Evolutionary conservation across 2,113 vertebrate species (phyloP), one percentile per base, ranked within the genome.

Genomic region (Prionailurus viverrinus): DNA sequence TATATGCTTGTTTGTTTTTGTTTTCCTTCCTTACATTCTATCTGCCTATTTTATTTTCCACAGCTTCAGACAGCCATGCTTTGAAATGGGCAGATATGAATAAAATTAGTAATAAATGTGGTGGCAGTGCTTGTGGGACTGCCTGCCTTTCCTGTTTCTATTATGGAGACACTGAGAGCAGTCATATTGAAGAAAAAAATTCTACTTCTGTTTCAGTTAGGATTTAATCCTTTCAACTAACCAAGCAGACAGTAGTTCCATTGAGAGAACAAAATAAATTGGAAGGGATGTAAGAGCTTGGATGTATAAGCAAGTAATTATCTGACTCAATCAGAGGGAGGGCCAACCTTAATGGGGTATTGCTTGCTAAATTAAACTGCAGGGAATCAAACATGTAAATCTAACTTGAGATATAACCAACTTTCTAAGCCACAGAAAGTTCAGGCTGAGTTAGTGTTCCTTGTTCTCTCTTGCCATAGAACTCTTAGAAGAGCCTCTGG

Each of bases 241-340:
- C 12, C 63, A 80, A 89, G 29, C 39, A 90, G 55, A 58, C 45
- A 84, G 71, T 48, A 74, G 53, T 65, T 96, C 82, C 89, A 82
- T 7, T 19, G 88, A 97, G 79, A 82, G 96, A 92, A 93, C 5
- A 82, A 97, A 96, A 66, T 55, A 94, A 95, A 82, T 82, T 94
- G 73, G 82, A 92, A 92, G 53, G 85, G 36, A 36, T 53, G 18
- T 71, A 82, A 96, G 48, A 90, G 48, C 51, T 85, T 93, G 90
- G 33, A 95, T 76, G 39, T 73, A 53, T 41, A 93, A 91, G 63
- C 45, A 89, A 96, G 78, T 80, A 93, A 97, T 97, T 95, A 93
- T 92, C 65, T 96, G 82, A 92, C 71, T 93, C 31, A 79, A 15
- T 96, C 89, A 94, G 76, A 82, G n/a, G 69, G 9, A 89, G 79